Evolutionary conservation across 2,113 vertebrate genomes (phyloP), one percentile per base, ranked within the genome.

Genomic region (Cyprinodon brontotheroides): DNA sequence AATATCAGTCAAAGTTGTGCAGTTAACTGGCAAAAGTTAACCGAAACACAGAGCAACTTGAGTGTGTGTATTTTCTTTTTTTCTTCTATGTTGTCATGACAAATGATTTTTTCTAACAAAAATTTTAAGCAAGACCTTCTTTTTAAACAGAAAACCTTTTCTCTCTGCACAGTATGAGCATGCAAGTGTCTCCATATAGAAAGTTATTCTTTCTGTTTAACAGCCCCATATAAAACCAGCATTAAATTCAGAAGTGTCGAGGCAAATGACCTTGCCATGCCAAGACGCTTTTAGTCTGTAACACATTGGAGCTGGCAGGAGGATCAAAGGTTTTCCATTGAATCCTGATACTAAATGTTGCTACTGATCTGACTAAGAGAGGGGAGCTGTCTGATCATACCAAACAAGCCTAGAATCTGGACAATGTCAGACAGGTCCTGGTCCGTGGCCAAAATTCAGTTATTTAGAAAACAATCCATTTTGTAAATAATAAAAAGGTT

Each of bases 331-430:
- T 70, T 83, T 86, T 82, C 78, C 83, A 70, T 77, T 80, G 81
- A 86, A 57, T 89, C 85, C 83, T 92, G 91, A 92, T 90, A 75
- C 89, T 84, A 90, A 94, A 92, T 86, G 84, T 91, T 91, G 64
- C 85, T 87, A 89, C 92, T 91, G 87, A 90, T 67, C 83, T 82
- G 82, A 89, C 82, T 81, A 50, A 85, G 61, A 85, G 61, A 65
- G 81, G 74, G 68, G 57, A 80, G 74, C 70, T 67, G 70, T 70
- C 83, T 59, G 70, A 87, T 93, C 81, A 80, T 84, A 86, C 81
- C 80, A 82, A 91, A 83, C 81, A 66, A 75, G 80, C 20, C 6
- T 41, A 71, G 74, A 66, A 78, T 43, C 71, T 78, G 68, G 70
- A 53, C 66, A 62, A 63, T 76, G 76, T 71, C 78, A 76, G 63